Conservation (phyloP, 2,797 vertebrate genomes). For the Falco biarmicus region DNA sequence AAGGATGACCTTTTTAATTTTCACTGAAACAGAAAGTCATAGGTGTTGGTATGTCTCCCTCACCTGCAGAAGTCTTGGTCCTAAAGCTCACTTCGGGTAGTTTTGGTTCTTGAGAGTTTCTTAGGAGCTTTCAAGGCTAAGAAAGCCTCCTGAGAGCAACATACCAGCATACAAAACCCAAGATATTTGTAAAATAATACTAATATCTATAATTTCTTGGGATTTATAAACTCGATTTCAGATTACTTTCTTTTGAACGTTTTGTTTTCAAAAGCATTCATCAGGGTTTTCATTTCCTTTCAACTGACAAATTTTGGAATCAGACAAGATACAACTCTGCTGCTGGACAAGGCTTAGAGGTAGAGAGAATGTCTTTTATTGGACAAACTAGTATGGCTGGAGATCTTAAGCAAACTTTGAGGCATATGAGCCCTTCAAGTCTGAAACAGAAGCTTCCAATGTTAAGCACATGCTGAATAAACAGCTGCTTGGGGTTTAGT, state of each 20-base stretch:
- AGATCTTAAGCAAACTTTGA: background rate
- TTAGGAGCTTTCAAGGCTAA: background rate
- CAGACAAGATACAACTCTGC: background rate
- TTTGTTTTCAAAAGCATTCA: conserved; percentile 23
- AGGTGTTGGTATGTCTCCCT: background rate
- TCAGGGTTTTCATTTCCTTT: background rate
- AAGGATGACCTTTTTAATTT: background rate
- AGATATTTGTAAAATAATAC: background rate
- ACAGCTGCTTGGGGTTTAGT: background rate
- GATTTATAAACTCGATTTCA: background rate
- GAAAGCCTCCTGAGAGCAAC: background rate
- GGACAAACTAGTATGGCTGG: background rate
- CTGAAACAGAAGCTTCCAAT: background rate
- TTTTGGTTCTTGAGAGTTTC: background rate
- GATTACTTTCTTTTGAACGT: background rate
- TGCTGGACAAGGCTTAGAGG: background rate
- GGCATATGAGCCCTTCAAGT: background rate
- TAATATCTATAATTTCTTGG: background rate
- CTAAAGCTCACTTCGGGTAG: background rate
- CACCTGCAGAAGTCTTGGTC: background rate
- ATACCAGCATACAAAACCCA: background rate
- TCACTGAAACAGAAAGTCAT: background rate
- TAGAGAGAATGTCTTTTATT: background rate
- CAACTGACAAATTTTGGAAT: background rate
- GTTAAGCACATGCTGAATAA: background rate